Conservation (phyloP, 2,888 invertebrate genomes). For the Exocentrus adspersus region DNA sequence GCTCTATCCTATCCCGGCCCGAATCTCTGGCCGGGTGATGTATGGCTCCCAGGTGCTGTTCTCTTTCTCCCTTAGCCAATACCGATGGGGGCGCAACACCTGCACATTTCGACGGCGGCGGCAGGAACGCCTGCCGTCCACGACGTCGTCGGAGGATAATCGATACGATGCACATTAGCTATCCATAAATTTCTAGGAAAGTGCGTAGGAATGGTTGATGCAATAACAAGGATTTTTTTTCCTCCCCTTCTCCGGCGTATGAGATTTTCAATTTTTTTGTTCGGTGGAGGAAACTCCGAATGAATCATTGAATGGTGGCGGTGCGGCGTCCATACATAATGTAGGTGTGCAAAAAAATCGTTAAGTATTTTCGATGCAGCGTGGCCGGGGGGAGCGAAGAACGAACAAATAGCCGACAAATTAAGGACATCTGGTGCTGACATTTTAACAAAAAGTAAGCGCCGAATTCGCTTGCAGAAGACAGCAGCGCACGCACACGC, state of each 20-base stretch:
- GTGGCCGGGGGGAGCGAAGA: conserved; percentile 48
- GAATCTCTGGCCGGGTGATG: conserved; percentile 60
- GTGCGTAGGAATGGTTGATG: background rate
- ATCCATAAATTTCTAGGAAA: conserved; percentile 24
- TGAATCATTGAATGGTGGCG: too few relatives aligned
- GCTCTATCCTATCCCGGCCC: conserved; percentile 57
- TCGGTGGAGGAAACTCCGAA: too few relatives aligned
- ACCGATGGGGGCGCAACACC: conserved; percentile 47
- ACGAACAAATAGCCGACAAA: conserved; percentile 61
- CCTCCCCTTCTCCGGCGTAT: too few relatives aligned
- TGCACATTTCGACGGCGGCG: conserved; percentile 34
- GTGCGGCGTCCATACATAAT: background rate
- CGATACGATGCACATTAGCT: conserved; percentile 55
- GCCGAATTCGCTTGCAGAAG: conserved; percentile 57
- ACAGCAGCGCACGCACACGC: conserved; percentile 53
- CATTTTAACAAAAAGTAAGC: conserved; percentile 64
- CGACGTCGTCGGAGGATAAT: conserved; percentile 36
- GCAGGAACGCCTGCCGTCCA: conserved; percentile 3
- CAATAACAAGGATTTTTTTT: too few relatives aligned
- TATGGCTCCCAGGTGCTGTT: conserved; percentile 60
- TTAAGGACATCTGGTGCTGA: conserved; percentile 66
- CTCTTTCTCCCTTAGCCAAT: conserved; percentile 29
- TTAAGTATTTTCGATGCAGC: conserved; percentile 16
- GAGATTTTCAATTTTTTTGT: too few relatives aligned
- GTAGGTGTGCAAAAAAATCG: conserved; percentile 25